Evolutionary conservation across 2,797 vertebrate genomes (phyloP).

Genomic region (Acrossocheilus fasciatus): DNA sequence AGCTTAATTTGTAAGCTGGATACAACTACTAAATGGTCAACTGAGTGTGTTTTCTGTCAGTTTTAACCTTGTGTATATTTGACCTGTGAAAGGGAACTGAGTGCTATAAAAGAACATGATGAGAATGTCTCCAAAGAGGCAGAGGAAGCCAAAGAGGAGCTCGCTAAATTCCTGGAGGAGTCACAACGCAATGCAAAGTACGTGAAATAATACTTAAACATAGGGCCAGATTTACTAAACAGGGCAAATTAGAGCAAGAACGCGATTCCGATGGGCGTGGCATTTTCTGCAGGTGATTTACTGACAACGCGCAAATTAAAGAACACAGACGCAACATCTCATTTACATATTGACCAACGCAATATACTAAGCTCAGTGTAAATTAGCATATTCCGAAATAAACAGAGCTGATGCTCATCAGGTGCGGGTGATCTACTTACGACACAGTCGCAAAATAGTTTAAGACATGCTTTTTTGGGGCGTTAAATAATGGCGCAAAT

Average conservation of each 20-base stretch:
- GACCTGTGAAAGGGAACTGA: slow-evolving; percentile 78
- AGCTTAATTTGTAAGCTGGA: slow-evolving; percentile 77
- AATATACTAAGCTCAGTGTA: neutral
- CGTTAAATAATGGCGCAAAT: neutral
- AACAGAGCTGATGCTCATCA: neutral
- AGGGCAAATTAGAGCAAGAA: neutral
- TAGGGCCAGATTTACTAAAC: neutral
- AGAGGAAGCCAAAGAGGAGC: slow-evolving; percentile 75
- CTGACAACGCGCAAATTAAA: neutral
- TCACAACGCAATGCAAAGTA: slow-evolving; percentile 82
- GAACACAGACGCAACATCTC: neutral
- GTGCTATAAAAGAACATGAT: slow-evolving; percentile 79
- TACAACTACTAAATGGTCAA: neutral
- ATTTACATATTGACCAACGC: neutral
- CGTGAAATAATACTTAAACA: slow-evolving; percentile 62
- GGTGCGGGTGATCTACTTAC: too few relatives aligned
- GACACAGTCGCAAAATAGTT: neutral
- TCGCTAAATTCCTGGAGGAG: slow-evolving; percentile 77
- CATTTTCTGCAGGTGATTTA: neutral
- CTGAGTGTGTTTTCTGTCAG: neutral
- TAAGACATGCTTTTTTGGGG: neutral
- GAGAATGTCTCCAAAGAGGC: slow-evolving; percentile 77
- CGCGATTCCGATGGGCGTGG: neutral
- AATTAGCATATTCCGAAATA: neutral
- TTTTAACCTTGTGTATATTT: neutral